These are phyloP conservation scores for Thryonomys swinderianus DNA, from an alignment of 2,113 vertebrate genomes.

Conservation along the genomic window DNA sequence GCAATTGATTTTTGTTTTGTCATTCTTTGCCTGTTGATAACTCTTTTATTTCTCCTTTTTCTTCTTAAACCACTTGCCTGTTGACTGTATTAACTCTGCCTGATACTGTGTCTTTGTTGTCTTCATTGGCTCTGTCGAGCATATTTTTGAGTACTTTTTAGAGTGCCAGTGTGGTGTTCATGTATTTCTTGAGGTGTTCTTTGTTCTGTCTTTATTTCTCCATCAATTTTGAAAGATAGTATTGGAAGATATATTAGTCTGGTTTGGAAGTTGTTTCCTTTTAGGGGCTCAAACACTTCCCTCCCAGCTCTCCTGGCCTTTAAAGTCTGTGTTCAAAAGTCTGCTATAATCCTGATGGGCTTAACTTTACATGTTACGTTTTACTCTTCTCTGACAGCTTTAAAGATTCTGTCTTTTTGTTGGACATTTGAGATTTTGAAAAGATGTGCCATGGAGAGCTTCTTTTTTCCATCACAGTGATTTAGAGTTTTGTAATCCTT, in stretches of 20 bases:
- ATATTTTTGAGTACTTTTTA: neutral
- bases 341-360: neutral
- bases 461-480: neutral
- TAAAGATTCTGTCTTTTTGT: neutral
- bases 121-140: neutral
- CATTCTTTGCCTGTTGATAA: neutral
- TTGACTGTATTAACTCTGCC: neutral
- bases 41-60: neutral
- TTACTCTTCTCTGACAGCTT: neutral
- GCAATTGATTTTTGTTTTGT: neutral
- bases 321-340: neutral
- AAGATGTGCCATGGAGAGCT: neutral
- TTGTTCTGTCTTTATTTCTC: neutral
- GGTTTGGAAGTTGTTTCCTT: neutral
- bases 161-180: neutral
- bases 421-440: neutral
- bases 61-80: neutral
- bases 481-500: neutral
- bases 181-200: neutral
- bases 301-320: neutral
- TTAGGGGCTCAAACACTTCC: neutral
- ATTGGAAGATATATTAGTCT: neutral
- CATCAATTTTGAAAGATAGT: neutral
- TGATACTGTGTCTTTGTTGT: neutral
- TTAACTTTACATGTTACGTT: neutral